Conservation (phyloP, 2,113 vertebrate genomes). For the Nerophis ophidion region DNA sequence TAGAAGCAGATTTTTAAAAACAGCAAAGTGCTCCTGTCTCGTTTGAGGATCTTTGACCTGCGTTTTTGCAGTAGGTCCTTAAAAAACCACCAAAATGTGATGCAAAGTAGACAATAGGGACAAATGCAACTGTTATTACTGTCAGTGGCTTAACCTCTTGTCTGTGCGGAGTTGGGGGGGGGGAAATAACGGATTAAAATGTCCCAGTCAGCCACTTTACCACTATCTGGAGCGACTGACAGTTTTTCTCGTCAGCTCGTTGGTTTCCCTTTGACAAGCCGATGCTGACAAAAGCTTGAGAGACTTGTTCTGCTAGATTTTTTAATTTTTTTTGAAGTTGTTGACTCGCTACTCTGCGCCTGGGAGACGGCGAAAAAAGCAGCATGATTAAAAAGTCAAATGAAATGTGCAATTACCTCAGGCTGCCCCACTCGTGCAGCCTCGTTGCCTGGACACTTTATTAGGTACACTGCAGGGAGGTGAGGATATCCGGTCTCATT, state of each 20-base stretch:
- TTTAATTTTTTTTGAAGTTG: conserved; percentile 9
- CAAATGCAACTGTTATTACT: not conserved
- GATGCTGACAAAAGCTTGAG: conserved; percentile 17
- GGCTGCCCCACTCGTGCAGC: not conserved
- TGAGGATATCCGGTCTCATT: not conserved
- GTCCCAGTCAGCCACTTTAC: conserved; percentile 27
- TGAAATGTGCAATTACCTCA: not conserved
- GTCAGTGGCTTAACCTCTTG: conserved; percentile 17
- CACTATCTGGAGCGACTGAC: conserved; percentile 15
- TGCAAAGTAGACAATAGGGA: not conserved
- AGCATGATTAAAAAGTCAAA: conserved; percentile 4
- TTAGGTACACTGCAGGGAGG: not conserved
- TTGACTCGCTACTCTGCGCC: conserved; percentile 5
- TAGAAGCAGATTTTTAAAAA: too few species aligned
- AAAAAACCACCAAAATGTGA: too few species aligned
- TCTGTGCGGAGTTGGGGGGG: not conserved
- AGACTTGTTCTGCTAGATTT: conserved; percentile 10
- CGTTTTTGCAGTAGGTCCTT: too few species aligned
- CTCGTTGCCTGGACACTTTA: not conserved
- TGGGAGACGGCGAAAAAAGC: too few species aligned
- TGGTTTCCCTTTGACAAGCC: conserved; percentile 23
- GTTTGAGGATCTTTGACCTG: too few species aligned
- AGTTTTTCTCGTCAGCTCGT: conserved; percentile 24
- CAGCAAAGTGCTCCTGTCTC: too few species aligned
- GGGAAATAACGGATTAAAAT: conserved; percentile 1